Conservation (phyloP, 2,888 invertebrate genomes). For the Resseliella maxima region DNA sequence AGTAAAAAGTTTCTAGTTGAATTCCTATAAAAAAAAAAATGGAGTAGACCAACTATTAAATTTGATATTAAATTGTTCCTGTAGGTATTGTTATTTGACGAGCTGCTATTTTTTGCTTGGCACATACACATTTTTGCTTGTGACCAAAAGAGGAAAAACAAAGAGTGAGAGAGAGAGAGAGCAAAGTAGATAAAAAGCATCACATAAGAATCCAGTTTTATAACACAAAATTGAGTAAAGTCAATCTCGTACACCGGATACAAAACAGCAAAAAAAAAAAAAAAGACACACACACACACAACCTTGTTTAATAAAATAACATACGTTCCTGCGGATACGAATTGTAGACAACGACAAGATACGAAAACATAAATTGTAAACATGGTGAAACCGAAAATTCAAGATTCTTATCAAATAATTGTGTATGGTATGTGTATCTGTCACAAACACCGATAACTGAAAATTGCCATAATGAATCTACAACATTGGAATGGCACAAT, state of each 20-base stretch:
- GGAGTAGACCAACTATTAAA: not conserved
- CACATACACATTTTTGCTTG: not conserved
- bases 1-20: not conserved
- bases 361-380: conserved; percentile 26
- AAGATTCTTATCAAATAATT: conserved; percentile 48
- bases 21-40: not conserved
- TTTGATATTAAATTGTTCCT: conserved; percentile 16
- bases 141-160: not conserved
- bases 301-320: not conserved
- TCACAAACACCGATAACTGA: conserved; percentile 41
- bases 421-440: conserved; percentile 41
- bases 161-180: too few relatives aligned
- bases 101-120: too few relatives aligned
- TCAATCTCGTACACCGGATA: too few relatives aligned
- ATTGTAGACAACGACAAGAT: not conserved
- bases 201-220: not conserved
- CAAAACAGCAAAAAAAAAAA: too few relatives aligned
- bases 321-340: not conserved
- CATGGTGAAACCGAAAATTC: not conserved
- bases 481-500: not conserved
- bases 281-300: too few relatives aligned
- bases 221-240: too few relatives aligned
- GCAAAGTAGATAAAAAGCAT: too few relatives aligned
- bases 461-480: conserved; percentile 47
- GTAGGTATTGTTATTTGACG: not conserved